Conservation (phyloP, 2,113 vertebrate species). For the Australoheros scitulus region DNA sequence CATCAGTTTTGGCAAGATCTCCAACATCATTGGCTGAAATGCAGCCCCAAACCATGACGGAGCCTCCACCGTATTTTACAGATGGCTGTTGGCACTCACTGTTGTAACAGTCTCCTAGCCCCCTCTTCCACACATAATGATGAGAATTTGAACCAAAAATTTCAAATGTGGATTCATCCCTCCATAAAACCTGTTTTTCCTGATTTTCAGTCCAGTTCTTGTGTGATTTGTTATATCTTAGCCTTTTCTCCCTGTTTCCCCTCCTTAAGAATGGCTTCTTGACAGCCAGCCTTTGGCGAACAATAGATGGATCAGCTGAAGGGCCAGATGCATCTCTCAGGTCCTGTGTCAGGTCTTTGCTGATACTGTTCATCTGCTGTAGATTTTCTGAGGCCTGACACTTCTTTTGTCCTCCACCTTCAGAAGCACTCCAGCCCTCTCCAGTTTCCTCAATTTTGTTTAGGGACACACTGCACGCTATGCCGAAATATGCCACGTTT, state of each 20-base stretch:
- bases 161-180: not conserved
- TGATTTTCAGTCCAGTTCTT: no score
- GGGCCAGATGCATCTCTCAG: no score
- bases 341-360: no score
- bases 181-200: no score
- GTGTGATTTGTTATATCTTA: not conserved
- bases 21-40: not conserved
- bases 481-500: no score
- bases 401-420: no score
- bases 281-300: not conserved
- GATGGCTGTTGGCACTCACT: not conserved
- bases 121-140: rapidly evolving
- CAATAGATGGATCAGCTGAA: not conserved
- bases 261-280: not conserved
- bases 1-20: not conserved
- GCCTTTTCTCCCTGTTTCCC: not conserved
- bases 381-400: no score
- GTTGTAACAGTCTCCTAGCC: not conserved
- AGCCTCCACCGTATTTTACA: not conserved
- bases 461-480: no score
- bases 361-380: no score
- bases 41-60: not conserved
- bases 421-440: no score
- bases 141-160: not conserved
- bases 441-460: no score